Conservation (phyloP, 2,113 vertebrate genomes). For the Aegypius monachus region DNA sequence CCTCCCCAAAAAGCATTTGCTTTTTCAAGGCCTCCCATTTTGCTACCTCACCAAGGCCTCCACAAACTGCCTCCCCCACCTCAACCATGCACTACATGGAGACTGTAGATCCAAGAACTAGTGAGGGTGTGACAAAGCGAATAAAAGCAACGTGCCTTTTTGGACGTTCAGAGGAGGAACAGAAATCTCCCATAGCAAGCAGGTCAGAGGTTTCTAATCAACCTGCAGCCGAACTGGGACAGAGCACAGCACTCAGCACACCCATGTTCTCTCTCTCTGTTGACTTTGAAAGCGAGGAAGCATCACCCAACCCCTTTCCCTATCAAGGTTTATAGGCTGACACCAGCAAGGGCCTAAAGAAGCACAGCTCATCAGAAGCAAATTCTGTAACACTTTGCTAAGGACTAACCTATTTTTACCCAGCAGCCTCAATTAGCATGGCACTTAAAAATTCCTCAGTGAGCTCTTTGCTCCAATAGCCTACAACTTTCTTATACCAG, state of each 20-base stretch:
- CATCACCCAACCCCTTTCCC: neutral
- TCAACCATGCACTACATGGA: fast-evolving
- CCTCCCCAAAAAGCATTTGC: neutral
- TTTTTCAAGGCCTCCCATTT: neutral
- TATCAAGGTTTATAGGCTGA: neutral
- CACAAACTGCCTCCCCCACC: neutral
- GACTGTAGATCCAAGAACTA: neutral
- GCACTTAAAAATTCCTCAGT: neutral
- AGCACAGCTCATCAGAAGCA: neutral
- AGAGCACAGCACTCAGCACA: neutral
- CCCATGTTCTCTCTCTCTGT: neutral
- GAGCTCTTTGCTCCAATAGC: neutral
- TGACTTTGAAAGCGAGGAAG: neutral
- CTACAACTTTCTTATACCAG: fast-evolving
- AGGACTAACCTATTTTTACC: neutral
- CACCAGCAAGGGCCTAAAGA: neutral
- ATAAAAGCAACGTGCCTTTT: fast-evolving
- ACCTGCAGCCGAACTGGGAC: neutral
- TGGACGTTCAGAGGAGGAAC: neutral
- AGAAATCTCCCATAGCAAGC: neutral
- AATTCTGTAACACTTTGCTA: neutral
- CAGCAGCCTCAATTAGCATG: neutral
- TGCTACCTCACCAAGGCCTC: neutral
- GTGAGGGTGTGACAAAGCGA: fast-evolving
- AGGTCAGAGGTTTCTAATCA: neutral